Evolutionary conservation across 2,888 invertebrate genomes (phyloP), one percentile per base, ranked within the genome.

Genomic region (Slavum lentiscoides): DNA sequence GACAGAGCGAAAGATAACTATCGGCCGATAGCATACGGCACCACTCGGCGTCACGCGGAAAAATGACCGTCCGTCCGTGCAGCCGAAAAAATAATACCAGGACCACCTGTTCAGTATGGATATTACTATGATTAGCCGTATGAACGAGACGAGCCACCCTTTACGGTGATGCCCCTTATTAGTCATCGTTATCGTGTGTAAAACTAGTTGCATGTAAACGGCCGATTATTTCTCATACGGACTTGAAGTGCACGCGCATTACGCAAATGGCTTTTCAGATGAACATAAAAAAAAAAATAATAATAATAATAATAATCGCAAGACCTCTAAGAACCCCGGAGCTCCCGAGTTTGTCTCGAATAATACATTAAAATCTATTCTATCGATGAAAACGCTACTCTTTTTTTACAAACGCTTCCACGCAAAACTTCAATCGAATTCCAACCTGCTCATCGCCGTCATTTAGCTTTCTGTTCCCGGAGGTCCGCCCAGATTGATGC

Each of bases 101-200:
- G 68, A 68, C 76, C 68, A 80, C 80, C 80, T 80, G 80, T 72
- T 80, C 72, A 70, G 58, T 80, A 72, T 72, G 70, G 77, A 70
- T 80, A 80, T 72, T 64, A 80, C 80, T 39, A 64, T 70, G 72
- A 72, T 72, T 72, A 80, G 64, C 55, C 37, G 72, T 37, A 64
- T 39, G 66, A 23, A 53, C 66, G 70, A 13, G 61, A 77, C 53
- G 53, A 62, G 43, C 39, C 69, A 62, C 80, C 80, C 80, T 64
- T 58, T 4, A 23, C 70, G 53, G 43, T 21, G 69, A 70, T n/a
- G 62, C 17, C 72, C 58, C 55, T 80, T 80, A 80, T 80, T 80
- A 80, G 72, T 80, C 80, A 80, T 80, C 80, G 64, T 72, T 66
- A 58, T 58, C 30, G 69, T 70, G 23, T 68, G 53, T 77, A 69